Evolutionary conservation across 2,113 vertebrate genomes (phyloP).

Genomic region (Cnemophilus loriae): DNA sequence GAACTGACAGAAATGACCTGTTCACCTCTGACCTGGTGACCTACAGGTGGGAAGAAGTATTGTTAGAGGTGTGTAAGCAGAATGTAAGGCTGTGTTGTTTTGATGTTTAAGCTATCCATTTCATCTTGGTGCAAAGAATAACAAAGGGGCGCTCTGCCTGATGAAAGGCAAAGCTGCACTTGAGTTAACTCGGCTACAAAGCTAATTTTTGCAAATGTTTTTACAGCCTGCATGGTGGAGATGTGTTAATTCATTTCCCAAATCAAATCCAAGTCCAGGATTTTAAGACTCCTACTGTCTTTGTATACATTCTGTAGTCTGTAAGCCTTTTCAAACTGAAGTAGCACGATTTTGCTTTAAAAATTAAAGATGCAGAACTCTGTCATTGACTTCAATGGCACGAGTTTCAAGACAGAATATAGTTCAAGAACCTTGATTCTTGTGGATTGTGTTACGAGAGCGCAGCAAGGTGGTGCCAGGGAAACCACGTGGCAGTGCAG

Average conservation of each 20-base stretch:
- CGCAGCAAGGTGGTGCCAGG: not conserved
- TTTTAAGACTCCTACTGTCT: not conserved
- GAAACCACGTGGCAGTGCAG: not conserved
- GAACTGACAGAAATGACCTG: conserved; percentile 72
- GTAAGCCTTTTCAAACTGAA: not conserved
- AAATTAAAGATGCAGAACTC: not conserved
- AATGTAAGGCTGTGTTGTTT: conserved; percentile 73
- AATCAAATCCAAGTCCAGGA: not conserved
- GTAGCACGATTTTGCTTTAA: not conserved
- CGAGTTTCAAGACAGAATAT: not conserved
- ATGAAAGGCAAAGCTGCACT: conserved; percentile 49
- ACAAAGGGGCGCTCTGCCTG: conserved; percentile 61
- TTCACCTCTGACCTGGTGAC: conserved; percentile 79
- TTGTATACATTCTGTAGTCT: not conserved
- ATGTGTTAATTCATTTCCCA: not conserved
- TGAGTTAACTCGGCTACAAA: conserved; percentile 16
- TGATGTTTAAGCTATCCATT: conserved; percentile 78
- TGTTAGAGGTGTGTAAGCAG: conserved; percentile 80
- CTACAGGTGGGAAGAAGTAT: conserved; percentile 88
- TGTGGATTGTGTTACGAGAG: not conserved
- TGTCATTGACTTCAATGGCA: not conserved
- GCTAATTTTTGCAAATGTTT: conserved; percentile 24
- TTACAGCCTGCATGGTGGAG: not conserved
- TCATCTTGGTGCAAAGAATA: conserved; percentile 71
- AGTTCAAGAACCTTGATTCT: not conserved